Base-by-base conservation (phyloP, 2,113 vertebrate genomes). In the Menidia beryllina region DNA sequence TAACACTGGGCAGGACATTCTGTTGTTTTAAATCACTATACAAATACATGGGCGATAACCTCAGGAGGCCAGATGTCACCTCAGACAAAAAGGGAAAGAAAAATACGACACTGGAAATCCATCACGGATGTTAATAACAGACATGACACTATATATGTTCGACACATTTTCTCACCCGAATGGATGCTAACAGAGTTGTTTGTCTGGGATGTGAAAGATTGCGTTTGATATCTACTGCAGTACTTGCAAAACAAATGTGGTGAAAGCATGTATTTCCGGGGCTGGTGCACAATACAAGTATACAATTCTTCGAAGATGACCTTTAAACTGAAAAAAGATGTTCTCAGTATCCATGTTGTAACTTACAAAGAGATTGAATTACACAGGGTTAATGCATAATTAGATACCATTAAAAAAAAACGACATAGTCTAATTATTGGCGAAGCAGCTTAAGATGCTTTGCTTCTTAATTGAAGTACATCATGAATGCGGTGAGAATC, bases 371-470 rank as follows among this genome's bases (percentile, higher is more conserved):
- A 88, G 93, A 93, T 91, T 90, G 75, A 93, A 93, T 93, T 91
- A 93, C 85, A 76, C 62, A 60, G 80, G 84, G 90, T 91, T 93
- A 83, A 91, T 86, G 81, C 82, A 84, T 91, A 93, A 94, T 93
- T 93, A 91, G 81, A 86, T 88, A 89, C 83, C 85, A 91, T 90
- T 93, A 91, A 86, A 75, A 90, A n/a, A 89, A 86, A 84, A 73
- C 64, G 71, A 89, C 86, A 87, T 88, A 89, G 91, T 90, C 91
- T 93, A 93, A 94, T 94, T 93, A 94, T 90, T 92, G 85, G 84
- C 60, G 88, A 91, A 91, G 87, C 88, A 85, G 91, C 91, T 93
- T 93, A 92, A 92, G 91, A 91, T 93, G 87, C 90, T 92, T 91
- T 86, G 82, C 85, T 86, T 78, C 74, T 85, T 93, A 93, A 93